phyloP scores from a whole-genome alignment of 2,113 vertebrate genomes.

The Acrocephalus kingi region DNA sequence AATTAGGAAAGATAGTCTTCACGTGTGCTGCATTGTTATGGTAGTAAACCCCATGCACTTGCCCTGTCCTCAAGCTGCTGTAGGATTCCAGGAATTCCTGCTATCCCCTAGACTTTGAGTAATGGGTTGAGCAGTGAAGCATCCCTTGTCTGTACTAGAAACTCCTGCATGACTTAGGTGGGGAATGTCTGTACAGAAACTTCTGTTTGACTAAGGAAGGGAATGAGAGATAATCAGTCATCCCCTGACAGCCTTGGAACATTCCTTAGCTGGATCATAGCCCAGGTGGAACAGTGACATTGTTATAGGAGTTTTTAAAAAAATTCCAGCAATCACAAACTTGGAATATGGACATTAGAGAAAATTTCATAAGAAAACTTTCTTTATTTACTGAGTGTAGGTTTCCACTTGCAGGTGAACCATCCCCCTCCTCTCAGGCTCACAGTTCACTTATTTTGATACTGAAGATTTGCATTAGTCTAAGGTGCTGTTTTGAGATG shows the following conservation, averaged over 20 bases:
- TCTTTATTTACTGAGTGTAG: background rate
- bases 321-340: too few species aligned
- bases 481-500: background rate
- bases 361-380: background rate
- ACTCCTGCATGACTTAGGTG: background rate
- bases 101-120: background rate
- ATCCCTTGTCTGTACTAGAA: background rate
- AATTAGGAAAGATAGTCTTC: background rate
- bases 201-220: background rate
- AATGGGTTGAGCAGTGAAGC: background rate
- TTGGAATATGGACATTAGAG: background rate
- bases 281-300: background rate
- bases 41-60: background rate
- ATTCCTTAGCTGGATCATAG: background rate
- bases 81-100: background rate
- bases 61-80: background rate
- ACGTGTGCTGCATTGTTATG: rapidly evolving
- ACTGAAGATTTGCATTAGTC: rapidly evolving
- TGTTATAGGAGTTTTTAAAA: background rate
- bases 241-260: background rate
- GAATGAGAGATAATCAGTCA: background rate
- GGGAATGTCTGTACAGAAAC: background rate
- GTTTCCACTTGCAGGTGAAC: rapidly evolving
- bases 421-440: rapidly evolving
- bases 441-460: background rate